Evolutionary conservation across 2,797 vertebrate genomes (phyloP).

Genomic region (Uromys caudimaculatus): DNA sequence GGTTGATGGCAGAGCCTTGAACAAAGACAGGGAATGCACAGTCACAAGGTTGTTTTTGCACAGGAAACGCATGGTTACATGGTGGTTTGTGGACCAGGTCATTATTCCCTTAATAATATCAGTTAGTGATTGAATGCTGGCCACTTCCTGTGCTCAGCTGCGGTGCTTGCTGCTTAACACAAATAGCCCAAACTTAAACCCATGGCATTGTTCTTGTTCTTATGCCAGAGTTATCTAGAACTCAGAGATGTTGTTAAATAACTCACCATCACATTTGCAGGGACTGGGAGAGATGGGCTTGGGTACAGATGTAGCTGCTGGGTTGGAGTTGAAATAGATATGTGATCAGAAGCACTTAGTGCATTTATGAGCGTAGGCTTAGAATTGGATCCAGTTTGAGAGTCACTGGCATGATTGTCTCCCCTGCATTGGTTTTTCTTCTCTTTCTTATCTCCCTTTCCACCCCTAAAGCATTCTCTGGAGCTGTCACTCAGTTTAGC

Average conservation of each 20-base stretch:
- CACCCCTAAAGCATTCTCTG: not conserved
- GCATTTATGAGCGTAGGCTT: not conserved
- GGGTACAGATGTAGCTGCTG: not conserved
- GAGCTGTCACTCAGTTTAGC: not conserved
- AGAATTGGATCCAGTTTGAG: not conserved
- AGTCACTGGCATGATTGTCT: not conserved
- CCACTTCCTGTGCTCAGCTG: not conserved
- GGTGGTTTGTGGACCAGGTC: not conserved
- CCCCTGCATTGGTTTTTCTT: not conserved
- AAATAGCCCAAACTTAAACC: not conserved
- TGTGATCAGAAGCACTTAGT: not conserved
- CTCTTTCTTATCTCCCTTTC: not conserved
- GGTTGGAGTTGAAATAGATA: not conserved
- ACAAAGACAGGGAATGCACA: not conserved
- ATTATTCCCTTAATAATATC: not conserved
- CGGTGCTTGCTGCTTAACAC: not conserved
- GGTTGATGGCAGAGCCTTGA: conserved; percentile 4
- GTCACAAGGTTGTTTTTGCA: conserved; percentile 17
- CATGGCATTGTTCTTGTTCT: not conserved
- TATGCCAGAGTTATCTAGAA: not conserved
- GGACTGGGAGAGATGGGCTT: not conserved
- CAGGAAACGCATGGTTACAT: not conserved
- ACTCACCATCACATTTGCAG: not conserved
- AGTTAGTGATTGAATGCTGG: not conserved
- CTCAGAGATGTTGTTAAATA: not conserved